Percentiles rank a stretch among this genome's conserved stretches.
Conservation (phyloP, 2,888 invertebrate genomes). For the Scotopteryx bipunctaria region DNA sequence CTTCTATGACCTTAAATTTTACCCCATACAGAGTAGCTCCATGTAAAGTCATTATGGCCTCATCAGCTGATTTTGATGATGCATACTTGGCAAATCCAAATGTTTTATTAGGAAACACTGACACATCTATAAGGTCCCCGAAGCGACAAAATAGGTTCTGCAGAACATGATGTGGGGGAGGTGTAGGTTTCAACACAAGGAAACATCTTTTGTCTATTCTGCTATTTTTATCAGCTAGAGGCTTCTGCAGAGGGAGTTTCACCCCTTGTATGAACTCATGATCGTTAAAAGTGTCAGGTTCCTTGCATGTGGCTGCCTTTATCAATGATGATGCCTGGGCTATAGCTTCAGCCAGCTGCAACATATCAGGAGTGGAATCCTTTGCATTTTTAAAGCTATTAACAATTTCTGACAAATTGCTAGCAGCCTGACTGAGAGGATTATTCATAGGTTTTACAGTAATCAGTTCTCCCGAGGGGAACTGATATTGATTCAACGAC, state of each 20-base stretch:
- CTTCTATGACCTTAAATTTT: slow-evolving; percentile 93
- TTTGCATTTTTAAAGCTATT: slow-evolving; percentile 68
- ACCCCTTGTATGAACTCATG: slow-evolving; percentile 81
- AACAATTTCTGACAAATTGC: slow-evolving; percentile 64
- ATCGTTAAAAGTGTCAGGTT: slow-evolving; percentile 47
- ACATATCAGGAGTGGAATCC: slow-evolving; percentile 77
- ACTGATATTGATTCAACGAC: slow-evolving; percentile 95
- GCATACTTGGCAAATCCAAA: slow-evolving; percentile 97
- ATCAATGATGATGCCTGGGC: slow-evolving; percentile 90
- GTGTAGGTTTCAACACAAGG: slow-evolving; percentile 85
- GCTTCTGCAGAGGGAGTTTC: slow-evolving; percentile 88
- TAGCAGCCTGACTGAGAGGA: slow-evolving; percentile 64
- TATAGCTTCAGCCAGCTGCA: slow-evolving; percentile 89
- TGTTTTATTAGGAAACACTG: slow-evolving; percentile 93
- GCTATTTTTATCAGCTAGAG: slow-evolving; percentile 84
- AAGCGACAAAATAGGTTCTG: slow-evolving; percentile 95
- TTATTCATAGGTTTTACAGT: slow-evolving; percentile 87
- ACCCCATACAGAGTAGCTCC: slow-evolving; percentile 93
- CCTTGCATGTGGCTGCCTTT: slow-evolving; percentile 82
- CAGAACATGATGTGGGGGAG: slow-evolving; percentile 90
- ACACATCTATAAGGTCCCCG: slow-evolving; percentile 95
- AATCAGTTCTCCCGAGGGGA: slow-evolving; percentile 93
- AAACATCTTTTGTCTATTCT: slow-evolving; percentile 87
- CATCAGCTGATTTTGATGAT: slow-evolving; percentile 88
- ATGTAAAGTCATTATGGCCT: slow-evolving; percentile 88